Evolutionary conservation across 1,140 invertebrate genomes (phyloP), one percentile per base, ranked within the genome.

Genomic region (Dolichoris vasculosae): DNA sequence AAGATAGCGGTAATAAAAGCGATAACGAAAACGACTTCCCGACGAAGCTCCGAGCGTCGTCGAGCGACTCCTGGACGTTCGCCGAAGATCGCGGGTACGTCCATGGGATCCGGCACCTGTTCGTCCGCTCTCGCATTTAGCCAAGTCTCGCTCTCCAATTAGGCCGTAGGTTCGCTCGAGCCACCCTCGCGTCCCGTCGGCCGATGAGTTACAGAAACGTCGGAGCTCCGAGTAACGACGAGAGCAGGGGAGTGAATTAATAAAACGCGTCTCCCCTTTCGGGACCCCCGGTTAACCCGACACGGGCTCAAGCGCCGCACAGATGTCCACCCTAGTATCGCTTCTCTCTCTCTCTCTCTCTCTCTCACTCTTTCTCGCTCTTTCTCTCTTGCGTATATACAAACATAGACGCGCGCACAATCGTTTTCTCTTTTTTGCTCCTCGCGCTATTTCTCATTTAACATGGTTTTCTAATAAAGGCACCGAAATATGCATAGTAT

Each of bases 221-320:
- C 9, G 20, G 32, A 64, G 78, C 55, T 30, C 15, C 7, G 32
- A 11, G 30, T 0, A 35, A 43, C 83, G 82, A 82, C 7, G 15
- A 43, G 51, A 59, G 17, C 82, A 81, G 82, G 88, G 87, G 87
- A 90, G 89, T 89, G 89, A 90, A 90, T 90, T 90, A 90, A 90
- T 90, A 89, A 90, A 90, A 90, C 86, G 67, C 80, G 75, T 15
- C n/a, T 9, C 59, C 83, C 83, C 32, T 67, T 78, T 51, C 43
- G 26, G 15, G 8, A 26, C 48, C 55, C 73, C 59, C 71, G 55
- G 26, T 59, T 55, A 69, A 84, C 59, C 23, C 23, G 43, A 3
- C 13, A 48, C 48, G 46, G 17, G 11, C 17, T 55, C 59, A 15
- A 79, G 48, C 30, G 32, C 43, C 79, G 87, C 89, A 86, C 90